Evolutionary conservation across 2,888 invertebrate species (phyloP).

Genomic region (Norana najaformis): DNA sequence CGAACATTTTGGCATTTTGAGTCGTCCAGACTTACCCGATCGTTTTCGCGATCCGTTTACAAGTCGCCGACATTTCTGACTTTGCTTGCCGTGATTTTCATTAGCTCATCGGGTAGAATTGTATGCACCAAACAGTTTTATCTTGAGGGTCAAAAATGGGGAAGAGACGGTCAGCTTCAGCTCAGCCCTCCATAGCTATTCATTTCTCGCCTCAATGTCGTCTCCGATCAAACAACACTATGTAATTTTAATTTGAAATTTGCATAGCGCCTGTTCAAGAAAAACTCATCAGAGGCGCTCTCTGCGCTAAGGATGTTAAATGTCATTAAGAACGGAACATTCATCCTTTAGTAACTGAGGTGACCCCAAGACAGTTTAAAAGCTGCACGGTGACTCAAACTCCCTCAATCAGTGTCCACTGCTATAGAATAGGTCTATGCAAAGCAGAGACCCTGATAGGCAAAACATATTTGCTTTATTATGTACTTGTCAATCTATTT

Average conservation of each 20-base stretch:
- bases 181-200: background rate
- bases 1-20: too few species aligned
- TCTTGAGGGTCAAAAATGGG: background rate
- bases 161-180: background rate
- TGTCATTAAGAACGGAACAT: too few species aligned
- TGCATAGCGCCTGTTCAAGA: too few species aligned
- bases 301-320: too few species aligned
- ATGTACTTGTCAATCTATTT: background rate
- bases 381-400: background rate
- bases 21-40: too few species aligned
- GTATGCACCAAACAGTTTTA: background rate
- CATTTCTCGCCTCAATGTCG: background rate
- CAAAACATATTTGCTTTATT: background rate
- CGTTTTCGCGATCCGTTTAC: background rate
- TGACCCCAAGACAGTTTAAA: too few species aligned
- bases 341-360: too few species aligned
- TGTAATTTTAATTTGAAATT: too few species aligned
- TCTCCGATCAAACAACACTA: background rate
- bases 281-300: too few species aligned
- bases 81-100: background rate
- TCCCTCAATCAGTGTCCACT: background rate
- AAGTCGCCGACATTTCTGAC: background rate
- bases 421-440: background rate
- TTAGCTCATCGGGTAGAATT: background rate
- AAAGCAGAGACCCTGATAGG: background rate